Percentiles rank a stretch among this genome's conserved stretches.
Conservation (phyloP, 2,113 vertebrate species). For the Pagrus major region DNA sequence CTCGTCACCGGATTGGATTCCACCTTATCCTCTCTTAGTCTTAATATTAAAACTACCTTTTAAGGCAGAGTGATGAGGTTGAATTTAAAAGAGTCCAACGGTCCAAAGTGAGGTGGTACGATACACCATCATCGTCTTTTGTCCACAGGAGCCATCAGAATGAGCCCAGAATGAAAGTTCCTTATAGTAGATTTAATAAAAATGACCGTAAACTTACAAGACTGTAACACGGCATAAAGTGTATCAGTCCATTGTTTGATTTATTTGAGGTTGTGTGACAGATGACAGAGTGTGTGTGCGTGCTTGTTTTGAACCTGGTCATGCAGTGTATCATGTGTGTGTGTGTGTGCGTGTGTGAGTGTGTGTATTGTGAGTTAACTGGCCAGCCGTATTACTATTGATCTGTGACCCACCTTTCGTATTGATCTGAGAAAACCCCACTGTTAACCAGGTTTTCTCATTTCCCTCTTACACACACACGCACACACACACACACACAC, state of each 20-base stretch:
- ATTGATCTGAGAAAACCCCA: constrained; percentile 21
- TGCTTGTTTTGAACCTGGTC: not conserved
- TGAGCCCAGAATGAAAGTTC: too few relatives aligned
- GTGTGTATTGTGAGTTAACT: not conserved
- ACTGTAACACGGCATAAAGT: not conserved
- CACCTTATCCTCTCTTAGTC: too few relatives aligned
- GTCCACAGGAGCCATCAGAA: too few relatives aligned
- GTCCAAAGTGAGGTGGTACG: too few relatives aligned
- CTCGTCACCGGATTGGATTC: too few relatives aligned
- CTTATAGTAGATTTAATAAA: too few relatives aligned
- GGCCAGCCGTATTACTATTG: constrained; percentile 19
- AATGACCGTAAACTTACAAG: not conserved
- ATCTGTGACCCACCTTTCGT: constrained; percentile 19
- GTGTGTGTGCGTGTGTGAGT: not conserved
- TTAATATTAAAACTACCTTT: too few relatives aligned
- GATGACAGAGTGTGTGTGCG: not conserved
- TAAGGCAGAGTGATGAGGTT: too few relatives aligned
- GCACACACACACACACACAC: not conserved
- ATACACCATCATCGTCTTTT: too few relatives aligned
- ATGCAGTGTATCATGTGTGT: not conserved
- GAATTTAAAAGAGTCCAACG: too few relatives aligned
- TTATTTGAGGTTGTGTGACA: not conserved
- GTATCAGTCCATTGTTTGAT: not conserved
- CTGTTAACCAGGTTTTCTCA: constrained; percentile 10
- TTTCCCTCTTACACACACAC: constrained; percentile 1